Evolutionary conservation across 2,888 invertebrate species (phyloP), one percentile per base, ranked within the genome.

Genomic region (Pandemis corylana): DNA sequence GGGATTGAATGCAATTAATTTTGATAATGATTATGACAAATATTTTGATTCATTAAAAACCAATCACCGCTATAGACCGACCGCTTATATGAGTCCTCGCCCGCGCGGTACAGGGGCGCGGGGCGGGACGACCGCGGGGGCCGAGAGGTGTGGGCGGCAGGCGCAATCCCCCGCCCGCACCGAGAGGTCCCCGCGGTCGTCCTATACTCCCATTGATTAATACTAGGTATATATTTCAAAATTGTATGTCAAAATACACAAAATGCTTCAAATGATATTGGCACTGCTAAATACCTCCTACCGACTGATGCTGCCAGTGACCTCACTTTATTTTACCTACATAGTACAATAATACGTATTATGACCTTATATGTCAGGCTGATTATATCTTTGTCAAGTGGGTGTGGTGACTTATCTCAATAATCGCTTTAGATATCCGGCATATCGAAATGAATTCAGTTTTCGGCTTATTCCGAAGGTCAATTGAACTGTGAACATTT

Each of bases 321-420:
- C 15, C 56, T 56, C 9, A 20, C 15, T 20, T 0, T 56, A n/a
- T n/a, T 51, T 13, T 51, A 51, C 9, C 12, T 46, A 46, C 12
- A 56, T 56, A 56, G 9, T 56, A 56, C 56, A 56, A 15, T 9
- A 56, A 56, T 7, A 56, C 59, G n/a, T 59, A 59, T 28, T 59
- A 59, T 59, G 59, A 7, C 28, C 20, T 12, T 10, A 59, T 59
- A 59, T 28, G 59, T 59, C 28, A 56, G 6, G 28, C 59, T 20
- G 59, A 59, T 28, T 5, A 20, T 10, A 59, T 28, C 59, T 36
- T 59, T 28, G 28, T 20, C 59, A 20, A 59, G 59, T 59, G 59
- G 59, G 59, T 59, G 59, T 59, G 28, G 59, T 20, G 59, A 59
- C 28, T 59, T 59, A 59, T 59, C 59, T 59, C 28, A 10, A 28